Conservation (phyloP, 2,888 invertebrate genomes). For the Beris morrisii region DNA sequence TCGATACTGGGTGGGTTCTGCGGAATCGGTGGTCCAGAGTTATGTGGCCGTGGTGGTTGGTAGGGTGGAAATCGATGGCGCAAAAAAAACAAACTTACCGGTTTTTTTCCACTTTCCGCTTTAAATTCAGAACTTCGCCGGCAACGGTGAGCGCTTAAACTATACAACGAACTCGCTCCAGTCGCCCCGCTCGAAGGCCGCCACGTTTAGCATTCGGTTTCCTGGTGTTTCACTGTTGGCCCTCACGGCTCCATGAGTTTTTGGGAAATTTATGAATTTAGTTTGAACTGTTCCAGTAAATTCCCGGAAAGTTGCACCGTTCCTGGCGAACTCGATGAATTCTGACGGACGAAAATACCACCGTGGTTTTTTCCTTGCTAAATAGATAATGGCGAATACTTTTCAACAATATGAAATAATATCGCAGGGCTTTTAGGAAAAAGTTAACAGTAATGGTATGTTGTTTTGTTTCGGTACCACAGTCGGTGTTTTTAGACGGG, state of each 20-base stretch:
- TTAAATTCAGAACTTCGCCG: slow-evolving; percentile 3
- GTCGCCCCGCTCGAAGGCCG: background rate
- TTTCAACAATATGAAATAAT: no score
- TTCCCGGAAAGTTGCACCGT: background rate
- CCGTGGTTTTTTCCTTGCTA: no score
- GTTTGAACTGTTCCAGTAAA: slow-evolving; percentile 14
- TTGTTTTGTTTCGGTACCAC: no score
- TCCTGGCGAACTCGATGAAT: no score
- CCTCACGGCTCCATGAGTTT: background rate
- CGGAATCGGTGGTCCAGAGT: background rate
- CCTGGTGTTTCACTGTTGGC: background rate
- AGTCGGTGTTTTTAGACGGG: no score
- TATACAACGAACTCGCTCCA: background rate
- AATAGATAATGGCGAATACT: no score
- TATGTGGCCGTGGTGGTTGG: background rate
- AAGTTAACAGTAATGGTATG: no score
- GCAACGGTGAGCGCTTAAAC: background rate
- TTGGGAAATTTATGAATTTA: slow-evolving; percentile 19
- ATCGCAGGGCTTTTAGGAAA: no score
- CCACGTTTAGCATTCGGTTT: background rate
- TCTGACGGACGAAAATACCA: no score
- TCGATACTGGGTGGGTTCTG: background rate
- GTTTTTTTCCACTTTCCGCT: background rate
- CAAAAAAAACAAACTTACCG: background rate
- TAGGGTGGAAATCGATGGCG: background rate